These are phyloP conservation scores for Lottia gigantea DNA, from an alignment of 2,888 invertebrate species.

Conservation along the genomic window DNA sequence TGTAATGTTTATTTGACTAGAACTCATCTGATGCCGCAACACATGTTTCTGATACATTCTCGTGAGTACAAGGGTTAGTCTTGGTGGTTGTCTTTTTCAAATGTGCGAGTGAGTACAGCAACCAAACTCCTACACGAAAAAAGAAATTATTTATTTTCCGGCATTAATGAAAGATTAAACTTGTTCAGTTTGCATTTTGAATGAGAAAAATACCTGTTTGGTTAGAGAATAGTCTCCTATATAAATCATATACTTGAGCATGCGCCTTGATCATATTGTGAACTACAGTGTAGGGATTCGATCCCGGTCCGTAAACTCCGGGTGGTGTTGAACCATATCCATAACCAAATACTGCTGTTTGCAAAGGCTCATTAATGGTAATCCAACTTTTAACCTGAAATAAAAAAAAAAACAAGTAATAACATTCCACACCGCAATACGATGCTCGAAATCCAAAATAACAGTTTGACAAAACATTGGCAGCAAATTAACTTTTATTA, in stretches of 20 bases:
- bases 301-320: not conserved
- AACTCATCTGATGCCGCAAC: too few species aligned
- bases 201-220: not conserved
- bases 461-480: too few species aligned
- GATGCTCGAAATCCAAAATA: not conserved
- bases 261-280: not conserved
- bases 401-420: constrained; percentile 7
- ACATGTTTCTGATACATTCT: too few species aligned
- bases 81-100: too few species aligned
- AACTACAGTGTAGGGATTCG: not conserved
- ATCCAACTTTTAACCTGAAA: not conserved
- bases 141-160: too few species aligned
- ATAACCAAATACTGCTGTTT: constrained; percentile 32
- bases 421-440: not conserved
- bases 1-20: too few species aligned
- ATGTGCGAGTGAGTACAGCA: too few species aligned
- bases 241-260: not conserved
- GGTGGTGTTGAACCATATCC: constrained; percentile 18
- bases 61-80: too few species aligned
- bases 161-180: too few species aligned
- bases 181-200: too few species aligned
- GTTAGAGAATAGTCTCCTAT: not conserved
- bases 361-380: not conserved
- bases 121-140: too few species aligned
- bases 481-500: too few species aligned